Evolutionary conservation across 2,797 vertebrate species (phyloP).

Genomic region (Liasis olivaceus): DNA sequence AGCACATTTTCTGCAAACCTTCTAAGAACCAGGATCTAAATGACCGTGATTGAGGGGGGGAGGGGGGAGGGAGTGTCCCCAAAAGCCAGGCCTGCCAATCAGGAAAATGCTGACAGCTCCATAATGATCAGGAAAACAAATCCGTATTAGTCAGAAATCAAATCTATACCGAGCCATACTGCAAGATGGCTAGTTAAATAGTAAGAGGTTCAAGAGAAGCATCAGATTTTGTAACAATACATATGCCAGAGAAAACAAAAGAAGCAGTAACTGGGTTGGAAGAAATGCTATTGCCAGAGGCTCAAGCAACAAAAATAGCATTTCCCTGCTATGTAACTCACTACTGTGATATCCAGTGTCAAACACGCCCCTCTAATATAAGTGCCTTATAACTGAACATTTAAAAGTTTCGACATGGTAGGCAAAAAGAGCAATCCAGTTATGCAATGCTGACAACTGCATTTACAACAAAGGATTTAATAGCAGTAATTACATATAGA

Average conservation of each 20-base stretch:
- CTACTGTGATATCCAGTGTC: constrained; percentile 54
- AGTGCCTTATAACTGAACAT: background rate
- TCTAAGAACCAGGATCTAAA: background rate
- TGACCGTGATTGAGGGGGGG: background rate
- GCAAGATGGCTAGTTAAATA: constrained; percentile 5
- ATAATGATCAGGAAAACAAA: constrained; percentile 5
- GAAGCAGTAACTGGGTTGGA: constrained; percentile 21
- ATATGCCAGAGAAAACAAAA: constrained; percentile 32
- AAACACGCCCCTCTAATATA: constrained; percentile 49
- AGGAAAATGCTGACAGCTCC: background rate
- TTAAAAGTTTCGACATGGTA: background rate
- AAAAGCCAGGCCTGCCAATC: background rate
- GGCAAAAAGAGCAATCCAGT: background rate
- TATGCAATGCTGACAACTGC: background rate
- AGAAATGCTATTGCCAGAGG: constrained; percentile 60
- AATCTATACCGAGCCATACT: background rate
- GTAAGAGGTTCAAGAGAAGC: constrained; percentile 23
- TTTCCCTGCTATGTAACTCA: constrained; percentile 48
- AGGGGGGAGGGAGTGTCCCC: background rate
- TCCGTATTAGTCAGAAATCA: background rate
- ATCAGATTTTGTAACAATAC: constrained; percentile 21
- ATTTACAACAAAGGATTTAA: constrained; percentile 34
- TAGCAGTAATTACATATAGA: background rate
- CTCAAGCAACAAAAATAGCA: constrained; percentile 60
- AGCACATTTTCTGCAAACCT: background rate